A percentile compares a stretch with the other conserved stretches of the same genome.
These are phyloP conservation scores for Periparus ater DNA, from an alignment of 2,797 vertebrate genomes.

Conservation along the genomic window DNA sequence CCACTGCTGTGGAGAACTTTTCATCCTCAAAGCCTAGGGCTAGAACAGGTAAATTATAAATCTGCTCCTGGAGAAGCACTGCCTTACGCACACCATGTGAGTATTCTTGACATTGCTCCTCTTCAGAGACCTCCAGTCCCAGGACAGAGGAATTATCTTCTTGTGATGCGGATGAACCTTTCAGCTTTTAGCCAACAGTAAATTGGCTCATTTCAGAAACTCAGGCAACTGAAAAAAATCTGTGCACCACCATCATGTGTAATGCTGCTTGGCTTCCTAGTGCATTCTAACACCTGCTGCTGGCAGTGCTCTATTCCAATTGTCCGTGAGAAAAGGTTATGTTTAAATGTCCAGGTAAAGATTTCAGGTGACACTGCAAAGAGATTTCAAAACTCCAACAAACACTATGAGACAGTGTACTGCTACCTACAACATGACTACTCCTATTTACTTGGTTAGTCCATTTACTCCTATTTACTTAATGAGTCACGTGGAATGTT, in stretches of 20 bases:
- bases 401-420: not conserved
- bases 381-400: not conserved
- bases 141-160: not conserved
- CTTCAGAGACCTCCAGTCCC: not conserved
- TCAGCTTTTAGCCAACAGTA: not conserved
- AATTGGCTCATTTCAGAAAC: not conserved
- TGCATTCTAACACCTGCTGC: not conserved
- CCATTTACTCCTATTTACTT: not conserved
- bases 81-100: accelerated
- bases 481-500: not conserved
- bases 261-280: not conserved
- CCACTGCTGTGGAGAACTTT: not conserved
- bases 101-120: not conserved
- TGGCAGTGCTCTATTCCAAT: not conserved
- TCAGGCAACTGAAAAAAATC: not conserved
- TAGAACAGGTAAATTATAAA: not conserved
- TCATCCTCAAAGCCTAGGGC: not conserved
- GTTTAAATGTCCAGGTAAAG: not conserved
- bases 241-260: not conserved
- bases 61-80: not conserved
- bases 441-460: not conserved
- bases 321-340: not conserved
- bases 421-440: not conserved
- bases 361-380: not conserved
- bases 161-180: accelerated